phyloP scores from a whole-genome alignment of 2,797 vertebrate species.

The Luscinia luscinia region DNA sequence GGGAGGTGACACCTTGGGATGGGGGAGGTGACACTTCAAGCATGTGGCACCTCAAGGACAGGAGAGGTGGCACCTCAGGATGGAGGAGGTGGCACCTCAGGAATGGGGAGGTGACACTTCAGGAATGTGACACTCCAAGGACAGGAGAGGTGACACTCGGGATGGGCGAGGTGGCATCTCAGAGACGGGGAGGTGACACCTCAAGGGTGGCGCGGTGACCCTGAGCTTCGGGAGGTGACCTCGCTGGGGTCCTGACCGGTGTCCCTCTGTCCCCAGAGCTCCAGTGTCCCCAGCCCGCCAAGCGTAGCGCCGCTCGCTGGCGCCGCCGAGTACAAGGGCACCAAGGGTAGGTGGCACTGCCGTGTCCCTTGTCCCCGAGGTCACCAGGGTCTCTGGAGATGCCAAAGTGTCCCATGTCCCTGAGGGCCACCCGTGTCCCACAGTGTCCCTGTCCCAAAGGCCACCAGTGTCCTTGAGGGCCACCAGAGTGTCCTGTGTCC shows the following conservation, averaged over 20 bases:
- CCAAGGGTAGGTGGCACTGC: slow-evolving; percentile 74
- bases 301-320: slow-evolving; percentile 5
- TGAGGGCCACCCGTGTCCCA: not conserved
- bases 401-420: not conserved
- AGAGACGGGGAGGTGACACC: not conserved
- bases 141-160: not conserved
- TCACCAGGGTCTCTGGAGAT: too few species aligned
- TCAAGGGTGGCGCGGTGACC: not conserved
- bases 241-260: not conserved
- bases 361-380: not conserved
- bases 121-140: too few species aligned
- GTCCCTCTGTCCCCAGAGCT: slow-evolving; percentile 39
- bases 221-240: not conserved
- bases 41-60: too few species aligned
- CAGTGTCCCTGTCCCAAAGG: not conserved
- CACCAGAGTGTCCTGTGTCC: not conserved
- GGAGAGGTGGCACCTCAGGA: not conserved
- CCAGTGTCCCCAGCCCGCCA: slow-evolving; percentile 38
- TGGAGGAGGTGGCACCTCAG: too few species aligned
- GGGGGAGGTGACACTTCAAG: too few species aligned
- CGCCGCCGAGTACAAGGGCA: not conserved
- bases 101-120: too few species aligned
- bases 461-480: not conserved
- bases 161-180: not conserved
- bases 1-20: too few species aligned